Evolutionary conservation across 2,797 vertebrate species (phyloP).

Genomic region (Bradypodion ventrale): DNA sequence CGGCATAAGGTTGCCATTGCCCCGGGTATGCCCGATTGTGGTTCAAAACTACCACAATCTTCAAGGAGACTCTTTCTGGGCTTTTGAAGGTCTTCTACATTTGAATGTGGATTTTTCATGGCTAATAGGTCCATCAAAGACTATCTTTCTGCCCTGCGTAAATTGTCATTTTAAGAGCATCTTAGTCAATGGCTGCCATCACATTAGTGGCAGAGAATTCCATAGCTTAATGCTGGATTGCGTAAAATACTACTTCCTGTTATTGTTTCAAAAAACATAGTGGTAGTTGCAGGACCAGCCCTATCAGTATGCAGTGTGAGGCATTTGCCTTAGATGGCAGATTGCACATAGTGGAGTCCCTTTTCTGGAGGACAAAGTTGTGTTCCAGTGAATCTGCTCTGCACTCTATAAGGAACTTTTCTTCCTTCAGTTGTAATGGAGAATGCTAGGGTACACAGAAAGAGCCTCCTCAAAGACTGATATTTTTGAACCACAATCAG

Average conservation of each 20-base stretch:
- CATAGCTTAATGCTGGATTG: neutral
- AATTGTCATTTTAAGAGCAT: neutral
- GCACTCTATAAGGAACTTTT: neutral
- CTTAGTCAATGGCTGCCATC: neutral
- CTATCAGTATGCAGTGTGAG: neutral
- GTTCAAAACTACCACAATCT: no score
- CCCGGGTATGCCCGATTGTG: no score
- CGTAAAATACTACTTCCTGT: neutral
- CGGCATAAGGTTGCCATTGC: no score
- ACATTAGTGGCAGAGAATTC: neutral
- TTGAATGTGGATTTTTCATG: neutral
- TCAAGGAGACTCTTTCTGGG: no score
- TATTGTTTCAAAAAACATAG: neutral
- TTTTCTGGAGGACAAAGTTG: neutral
- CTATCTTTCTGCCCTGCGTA: neutral
- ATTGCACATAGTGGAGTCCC: no score
- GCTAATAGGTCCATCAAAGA: neutral
- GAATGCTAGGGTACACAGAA: no score
- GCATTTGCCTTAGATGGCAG: neutral
- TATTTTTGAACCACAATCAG: no score
- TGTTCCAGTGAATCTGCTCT: neutral
- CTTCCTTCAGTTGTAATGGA: no score
- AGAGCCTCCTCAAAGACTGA: no score
- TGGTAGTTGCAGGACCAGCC: neutral
- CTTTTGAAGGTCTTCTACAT: no score